Base-by-base conservation (phyloP, 2,797 vertebrate species). In the Phrynocephalus vlangalii region DNA sequence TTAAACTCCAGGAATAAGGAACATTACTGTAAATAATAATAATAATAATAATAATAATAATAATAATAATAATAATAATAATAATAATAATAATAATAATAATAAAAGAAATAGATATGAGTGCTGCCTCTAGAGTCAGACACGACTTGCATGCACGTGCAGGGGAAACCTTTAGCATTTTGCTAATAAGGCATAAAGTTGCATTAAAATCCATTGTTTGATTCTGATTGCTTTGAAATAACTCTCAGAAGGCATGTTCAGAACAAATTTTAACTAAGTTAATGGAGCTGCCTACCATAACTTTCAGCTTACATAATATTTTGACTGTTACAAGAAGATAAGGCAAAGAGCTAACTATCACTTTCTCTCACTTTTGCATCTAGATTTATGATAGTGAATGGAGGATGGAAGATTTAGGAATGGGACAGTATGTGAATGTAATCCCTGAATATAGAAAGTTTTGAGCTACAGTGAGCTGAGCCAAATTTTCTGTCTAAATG, bases 251-350 rank as follows among this genome's bases (percentile, higher is more conserved):
- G 48, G 28, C 24, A 50, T 1, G 50, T 8, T 72, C 18, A 28
- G 1, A 48, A 80, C 3, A 78, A 66, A 87, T 93, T 60, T 91
- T 50, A 84, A 84, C 26, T 3, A 0, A 83, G 79, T 84, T 56
- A 91, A 71, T 22, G 70, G 15, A 28, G 0, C 68, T 92, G 66
- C 85, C 81, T 83, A 2, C 26, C 48, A 83, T 89, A 82, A 52
- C 1, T 52, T 26, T 70, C 75, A 79, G 33, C 10, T 60, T 87
- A 73, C 48, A 52, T 82, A 86, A 79, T 5, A 72, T 75, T 87
- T 91, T 71, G 84, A 66, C 50, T 88, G 56, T 60, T 71, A 85
- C 86, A 11, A 5, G 26, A 66, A 92, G 82, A 85, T 86, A 91
- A 92, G 16, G 0, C 0, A 80, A 89, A 38, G 24, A 50, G 28